Evolutionary conservation across 2,113 vertebrate species (phyloP).

Genomic region (Probosciger aterrimus): DNA sequence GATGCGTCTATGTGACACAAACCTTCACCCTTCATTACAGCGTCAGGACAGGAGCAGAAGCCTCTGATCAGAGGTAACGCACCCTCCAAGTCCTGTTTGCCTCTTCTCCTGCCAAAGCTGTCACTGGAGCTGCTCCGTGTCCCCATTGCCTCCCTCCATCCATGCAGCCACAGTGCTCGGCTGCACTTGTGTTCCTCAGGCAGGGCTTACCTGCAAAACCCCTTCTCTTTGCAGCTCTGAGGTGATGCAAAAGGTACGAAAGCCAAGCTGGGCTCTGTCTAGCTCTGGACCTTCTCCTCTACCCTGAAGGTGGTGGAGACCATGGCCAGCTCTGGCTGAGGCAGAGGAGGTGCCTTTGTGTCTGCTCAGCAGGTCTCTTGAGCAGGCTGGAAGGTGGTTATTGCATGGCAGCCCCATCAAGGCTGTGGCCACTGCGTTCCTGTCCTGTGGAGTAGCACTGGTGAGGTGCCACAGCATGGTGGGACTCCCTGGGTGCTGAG

Average conservation of each 20-base stretch:
- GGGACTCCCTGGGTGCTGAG: not conserved
- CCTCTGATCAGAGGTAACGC: not conserved
- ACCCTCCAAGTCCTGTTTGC: not conserved
- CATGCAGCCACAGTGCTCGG: fast-evolving
- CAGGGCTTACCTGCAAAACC: not conserved
- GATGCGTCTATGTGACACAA: not conserved
- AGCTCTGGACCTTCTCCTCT: not conserved
- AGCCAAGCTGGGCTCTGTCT: not conserved
- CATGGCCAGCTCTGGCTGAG: not conserved
- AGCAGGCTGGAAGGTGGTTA: not conserved
- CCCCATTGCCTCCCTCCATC: not conserved
- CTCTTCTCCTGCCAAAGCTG: not conserved
- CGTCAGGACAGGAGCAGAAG: not conserved
- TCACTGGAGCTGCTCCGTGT: fast-evolving
- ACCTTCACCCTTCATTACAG: not conserved
- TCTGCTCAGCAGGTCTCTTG: not conserved
- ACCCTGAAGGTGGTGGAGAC: not conserved
- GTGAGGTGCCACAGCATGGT: not conserved
- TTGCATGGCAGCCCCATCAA: not conserved
- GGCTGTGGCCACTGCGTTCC: not conserved
- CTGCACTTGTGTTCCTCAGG: not conserved
- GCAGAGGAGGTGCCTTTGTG: not conserved
- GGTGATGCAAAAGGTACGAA: not conserved
- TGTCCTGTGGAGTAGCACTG: not conserved
- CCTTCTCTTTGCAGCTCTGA: not conserved